Conservation (phyloP, 2,888 invertebrate species). For the Cheilosia pagana region DNA sequence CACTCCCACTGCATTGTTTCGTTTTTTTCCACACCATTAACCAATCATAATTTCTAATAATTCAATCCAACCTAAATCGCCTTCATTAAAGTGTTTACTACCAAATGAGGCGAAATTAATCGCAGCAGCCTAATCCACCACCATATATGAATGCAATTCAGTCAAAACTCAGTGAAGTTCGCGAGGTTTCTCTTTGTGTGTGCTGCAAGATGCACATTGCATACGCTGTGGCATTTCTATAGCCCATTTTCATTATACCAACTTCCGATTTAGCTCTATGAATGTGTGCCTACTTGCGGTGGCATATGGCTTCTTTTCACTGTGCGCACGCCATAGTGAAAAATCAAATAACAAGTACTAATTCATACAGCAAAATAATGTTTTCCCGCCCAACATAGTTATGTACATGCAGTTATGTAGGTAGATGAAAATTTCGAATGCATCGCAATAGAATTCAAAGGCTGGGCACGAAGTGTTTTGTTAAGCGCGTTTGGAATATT, state of each 20-base stretch:
- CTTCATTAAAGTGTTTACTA: conserved; percentile 15
- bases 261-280: too few relatives aligned
- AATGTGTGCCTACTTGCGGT: too few relatives aligned
- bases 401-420: neutral
- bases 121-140: neutral
- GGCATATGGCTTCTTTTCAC: neutral
- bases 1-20: neutral
- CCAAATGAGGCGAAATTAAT: conserved; percentile 41
- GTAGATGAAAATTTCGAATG: conserved; percentile 10
- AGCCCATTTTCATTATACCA: conserved; percentile 13
- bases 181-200: conserved; percentile 30
- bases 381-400: conserved; percentile 48
- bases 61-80: conserved; percentile 35
- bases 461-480: conserved; percentile 63
- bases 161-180: conserved; percentile 2
- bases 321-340: conserved; percentile 10
- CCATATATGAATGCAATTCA: conserved; percentile 24
- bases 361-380: conserved; percentile 26
- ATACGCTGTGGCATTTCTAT: conserved; percentile 38
- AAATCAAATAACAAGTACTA: conserved; percentile 39
- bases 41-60: conserved; percentile 37
- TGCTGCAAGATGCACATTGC: conserved; percentile 11
- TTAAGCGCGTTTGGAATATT: conserved; percentile 49
- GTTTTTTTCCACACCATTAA: conserved; percentile 44
- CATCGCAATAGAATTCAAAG: conserved; percentile 13